These are phyloP conservation scores for Hassar affinis DNA, from an alignment of 2,113 vertebrate genomes.

Conservation along the genomic window DNA sequence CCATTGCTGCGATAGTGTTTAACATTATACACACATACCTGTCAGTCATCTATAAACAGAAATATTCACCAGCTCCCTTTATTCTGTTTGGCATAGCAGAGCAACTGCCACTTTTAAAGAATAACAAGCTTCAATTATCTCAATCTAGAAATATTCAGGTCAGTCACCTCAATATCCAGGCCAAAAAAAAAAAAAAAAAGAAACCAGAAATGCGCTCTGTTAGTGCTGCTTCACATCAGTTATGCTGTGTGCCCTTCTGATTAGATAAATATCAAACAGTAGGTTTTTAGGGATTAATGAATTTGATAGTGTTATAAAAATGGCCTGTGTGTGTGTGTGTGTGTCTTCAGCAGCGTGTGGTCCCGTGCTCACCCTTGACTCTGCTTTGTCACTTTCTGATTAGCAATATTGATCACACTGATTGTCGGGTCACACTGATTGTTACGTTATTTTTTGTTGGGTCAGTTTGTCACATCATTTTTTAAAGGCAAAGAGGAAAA, in stretches of 20 bases:
- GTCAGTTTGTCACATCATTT: neutral
- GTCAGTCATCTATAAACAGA: neutral
- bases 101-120: neutral
- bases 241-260: neutral
- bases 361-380: neutral
- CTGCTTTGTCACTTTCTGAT: neutral
- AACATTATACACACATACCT: neutral
- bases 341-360: neutral
- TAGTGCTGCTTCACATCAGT: neutral
- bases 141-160: conserved; percentile 12
- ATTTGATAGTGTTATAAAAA: neutral
- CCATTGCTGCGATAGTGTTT: neutral
- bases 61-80: neutral
- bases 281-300: neutral
- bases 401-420: neutral
- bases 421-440: conserved; percentile 15
- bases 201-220: neutral
- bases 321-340: neutral
- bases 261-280: conserved; percentile 11
- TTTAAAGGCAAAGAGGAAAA: neutral
- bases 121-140: conserved; percentile 13
- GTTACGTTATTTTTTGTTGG: neutral
- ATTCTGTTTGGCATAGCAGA: neutral
- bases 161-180: neutral
- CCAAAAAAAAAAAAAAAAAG: neutral